These are phyloP conservation scores for Elaphurus davidianus DNA, from an alignment of 2,113 vertebrate genomes.

Conservation along the genomic window DNA sequence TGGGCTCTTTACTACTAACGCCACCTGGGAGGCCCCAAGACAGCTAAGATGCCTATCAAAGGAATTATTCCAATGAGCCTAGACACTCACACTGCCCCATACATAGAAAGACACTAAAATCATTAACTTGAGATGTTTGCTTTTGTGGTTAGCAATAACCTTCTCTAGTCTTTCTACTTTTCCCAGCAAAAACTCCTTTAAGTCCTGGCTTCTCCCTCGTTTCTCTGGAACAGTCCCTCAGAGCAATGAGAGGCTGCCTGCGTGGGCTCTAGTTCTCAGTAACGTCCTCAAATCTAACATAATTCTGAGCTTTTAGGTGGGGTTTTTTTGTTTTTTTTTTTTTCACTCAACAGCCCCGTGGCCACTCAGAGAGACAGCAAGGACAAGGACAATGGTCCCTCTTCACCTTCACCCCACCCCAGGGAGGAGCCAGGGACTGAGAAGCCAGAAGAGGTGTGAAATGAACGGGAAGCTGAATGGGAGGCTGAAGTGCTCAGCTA, in stretches of 20 bases:
- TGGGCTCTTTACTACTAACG: not conserved
- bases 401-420: not conserved
- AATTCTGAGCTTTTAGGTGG: not conserved
- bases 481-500: not conserved
- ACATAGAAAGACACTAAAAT: not conserved
- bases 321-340: not conserved
- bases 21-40: not conserved
- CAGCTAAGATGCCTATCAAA: not conserved
- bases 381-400: not conserved
- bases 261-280: not conserved
- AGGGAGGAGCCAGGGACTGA: not conserved
- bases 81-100: not conserved
- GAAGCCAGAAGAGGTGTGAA: not conserved
- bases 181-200: not conserved
- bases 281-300: not conserved
- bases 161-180: not conserved
- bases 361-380: not conserved
- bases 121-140: not conserved
- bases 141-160: not conserved
- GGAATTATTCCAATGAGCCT: not conserved
- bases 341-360: not conserved
- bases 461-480: fast-evolving
- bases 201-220: not conserved
- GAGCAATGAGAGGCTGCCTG: not conserved
- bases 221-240: not conserved